Conservation (phyloP, 1,140 invertebrate species). For the Branchinecta lindahli region DNA sequence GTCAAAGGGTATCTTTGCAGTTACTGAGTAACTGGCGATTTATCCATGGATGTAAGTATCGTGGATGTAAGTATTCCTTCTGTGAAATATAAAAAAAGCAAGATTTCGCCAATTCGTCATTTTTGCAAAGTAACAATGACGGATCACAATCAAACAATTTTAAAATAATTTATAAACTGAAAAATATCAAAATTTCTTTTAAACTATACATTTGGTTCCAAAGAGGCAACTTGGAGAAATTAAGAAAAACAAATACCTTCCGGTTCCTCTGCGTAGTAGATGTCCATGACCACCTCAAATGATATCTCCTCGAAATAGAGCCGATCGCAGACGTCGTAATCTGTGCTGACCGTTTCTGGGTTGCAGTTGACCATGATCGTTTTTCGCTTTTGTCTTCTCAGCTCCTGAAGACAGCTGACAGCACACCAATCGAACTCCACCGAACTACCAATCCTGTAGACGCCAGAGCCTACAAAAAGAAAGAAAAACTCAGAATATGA, state of each 20-base stretch:
- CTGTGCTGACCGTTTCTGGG: constrained; percentile 97
- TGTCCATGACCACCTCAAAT: constrained; percentile 98
- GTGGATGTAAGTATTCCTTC: too few relatives aligned
- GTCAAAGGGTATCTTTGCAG: too few relatives aligned
- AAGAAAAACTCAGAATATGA: not conserved
- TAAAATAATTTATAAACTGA: too few relatives aligned
- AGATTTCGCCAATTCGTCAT: too few relatives aligned
- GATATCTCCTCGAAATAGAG: constrained; percentile 99
- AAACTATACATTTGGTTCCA: too few relatives aligned
- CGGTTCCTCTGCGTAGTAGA: constrained; percentile 84
- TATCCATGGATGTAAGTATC: too few relatives aligned
- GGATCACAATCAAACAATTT: too few relatives aligned
- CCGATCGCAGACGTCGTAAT: constrained; percentile 97
- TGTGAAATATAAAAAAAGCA: too few relatives aligned
- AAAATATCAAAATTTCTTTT: too few relatives aligned
- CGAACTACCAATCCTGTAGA: constrained; percentile 95
- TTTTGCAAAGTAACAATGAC: too few relatives aligned
- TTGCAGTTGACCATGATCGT: constrained; percentile 99
- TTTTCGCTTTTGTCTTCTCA: constrained; percentile 61
- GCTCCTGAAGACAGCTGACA: constrained; percentile 82
- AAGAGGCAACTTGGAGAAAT: too few relatives aligned
- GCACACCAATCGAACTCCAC: constrained; percentile 99
- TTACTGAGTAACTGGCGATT: too few relatives aligned
- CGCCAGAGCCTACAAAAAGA: constrained; percentile 60
- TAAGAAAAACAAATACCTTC: constrained; percentile 47